Base-by-base conservation (phyloP, 2,888 invertebrate genomes). In the Dryomyza anilis region DNA sequence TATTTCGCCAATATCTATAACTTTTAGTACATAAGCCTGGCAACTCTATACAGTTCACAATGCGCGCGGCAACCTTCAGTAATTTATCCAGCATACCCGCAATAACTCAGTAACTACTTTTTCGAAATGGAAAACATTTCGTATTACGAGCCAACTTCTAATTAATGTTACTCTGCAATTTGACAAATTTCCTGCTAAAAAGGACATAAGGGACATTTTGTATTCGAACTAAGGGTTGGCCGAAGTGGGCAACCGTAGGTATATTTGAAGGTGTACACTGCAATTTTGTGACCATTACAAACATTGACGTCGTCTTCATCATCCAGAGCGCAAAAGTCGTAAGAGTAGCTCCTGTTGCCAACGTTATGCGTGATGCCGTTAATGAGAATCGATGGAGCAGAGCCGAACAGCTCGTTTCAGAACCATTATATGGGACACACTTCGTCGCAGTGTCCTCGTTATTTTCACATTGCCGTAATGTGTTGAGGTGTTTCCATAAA, bases 401-500 rank as follows among this genome's bases (percentile, higher is more conserved):
- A 48, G 43, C 55, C 52, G 43, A n/a, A 19, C 45, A 30, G 45
- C 50, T 45, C 27, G 21, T n/a, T n/a, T n/a, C n/a, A n/a, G n/a
- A n/a, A n/a, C n/a, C n/a, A n/a, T n/a, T n/a, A n/a, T n/a, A n/a
- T n/a, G n/a, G n/a, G n/a, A n/a, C n/a, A n/a, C n/a, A n/a, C n/a
- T n/a, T n/a, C n/a, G n/a, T n/a, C n/a, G n/a, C n/a, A n/a, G n/a
- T n/a, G n/a, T n/a, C n/a, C n/a, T n/a, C n/a, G n/a, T 62, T 62
- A 43, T 45, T 19, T 30, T 43, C 61, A 52, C 59, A 43, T 36
- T 33, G 53, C 48, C 50, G 57, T 62, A 69, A 70, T 71, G 74
- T 75, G 75, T 72, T 71, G 74, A 77, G 76, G 78, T 78, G 76
- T 76, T 76, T 71, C 72, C 74, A 71, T 74, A 75, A 78, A 78